Evolutionary conservation across 1,140 invertebrate species (phyloP).

Genomic region (Probaryconus sp.): DNA sequence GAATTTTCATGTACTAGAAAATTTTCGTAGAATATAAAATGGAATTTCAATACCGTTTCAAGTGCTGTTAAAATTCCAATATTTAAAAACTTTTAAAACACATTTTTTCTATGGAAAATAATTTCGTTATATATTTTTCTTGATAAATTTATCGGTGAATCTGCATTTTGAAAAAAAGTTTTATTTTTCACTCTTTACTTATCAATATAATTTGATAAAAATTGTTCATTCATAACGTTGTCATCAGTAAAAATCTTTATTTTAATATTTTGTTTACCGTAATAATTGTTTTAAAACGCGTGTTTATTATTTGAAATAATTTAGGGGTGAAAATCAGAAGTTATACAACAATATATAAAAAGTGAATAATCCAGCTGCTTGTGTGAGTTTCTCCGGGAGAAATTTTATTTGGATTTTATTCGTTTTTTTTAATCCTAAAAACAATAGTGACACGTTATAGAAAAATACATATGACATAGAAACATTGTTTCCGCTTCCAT

Average conservation of each 20-base stretch:
- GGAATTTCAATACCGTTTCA: no score
- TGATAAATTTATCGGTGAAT: no score
- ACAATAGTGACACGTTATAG: conserved; percentile 4
- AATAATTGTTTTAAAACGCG: conserved; percentile 6
- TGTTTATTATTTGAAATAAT: conserved; percentile 5
- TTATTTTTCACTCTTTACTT: no score
- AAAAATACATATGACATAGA: conserved; percentile 7
- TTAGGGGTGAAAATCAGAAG: conserved; percentile 18
- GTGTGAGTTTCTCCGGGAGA: conserved; percentile 10
- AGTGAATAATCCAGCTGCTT: conserved; percentile 29
- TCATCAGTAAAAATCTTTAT: conserved; percentile 5
- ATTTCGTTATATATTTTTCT: no score
- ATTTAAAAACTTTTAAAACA: no score
- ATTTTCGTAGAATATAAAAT: no score
- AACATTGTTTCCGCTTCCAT: conserved; percentile 1
- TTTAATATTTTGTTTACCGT: conserved; percentile 1
- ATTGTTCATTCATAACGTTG: background rate
- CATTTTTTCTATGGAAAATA: no score
- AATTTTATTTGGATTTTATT: conserved; percentile 15
- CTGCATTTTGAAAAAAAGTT: no score
- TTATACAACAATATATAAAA: conserved; percentile 32
- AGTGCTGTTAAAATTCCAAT: no score
- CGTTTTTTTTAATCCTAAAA: conserved; percentile 5
- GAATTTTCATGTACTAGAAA: no score
- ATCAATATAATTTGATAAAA: no score